Conservation (phyloP, 2,113 vertebrate genomes). For the Anser brachyrhynchus region DNA sequence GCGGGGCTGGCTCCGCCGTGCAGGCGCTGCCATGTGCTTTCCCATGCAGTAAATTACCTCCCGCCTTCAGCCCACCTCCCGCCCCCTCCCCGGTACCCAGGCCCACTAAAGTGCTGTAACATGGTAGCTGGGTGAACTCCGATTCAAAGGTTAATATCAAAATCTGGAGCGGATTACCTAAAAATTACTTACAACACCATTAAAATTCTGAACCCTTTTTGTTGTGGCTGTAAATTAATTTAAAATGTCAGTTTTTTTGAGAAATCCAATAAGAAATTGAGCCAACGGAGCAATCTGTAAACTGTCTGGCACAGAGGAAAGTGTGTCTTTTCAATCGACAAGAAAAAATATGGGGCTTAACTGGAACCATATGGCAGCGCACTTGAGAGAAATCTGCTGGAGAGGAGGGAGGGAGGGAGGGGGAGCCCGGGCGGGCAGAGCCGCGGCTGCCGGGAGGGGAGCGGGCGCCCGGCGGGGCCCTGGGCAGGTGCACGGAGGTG, state of each 20-base stretch:
- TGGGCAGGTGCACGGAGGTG: background rate
- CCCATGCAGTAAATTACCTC: conserved; percentile 5
- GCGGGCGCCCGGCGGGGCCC: background rate
- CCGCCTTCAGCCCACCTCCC: background rate
- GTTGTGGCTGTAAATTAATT: conserved; percentile 97
- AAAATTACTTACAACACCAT: conserved; percentile 95
- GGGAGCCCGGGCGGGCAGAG: conserved; percentile 46
- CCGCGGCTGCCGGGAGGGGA: conserved; percentile 7
- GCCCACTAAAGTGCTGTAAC: conserved; percentile 76
- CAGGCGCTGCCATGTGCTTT: background rate
- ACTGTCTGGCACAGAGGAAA: conserved; percentile 91
- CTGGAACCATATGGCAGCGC: conserved; percentile 95
- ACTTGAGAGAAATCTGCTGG: conserved; percentile 86
- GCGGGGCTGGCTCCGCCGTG: background rate
- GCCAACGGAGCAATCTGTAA: conserved; percentile 88
- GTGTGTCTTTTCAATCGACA: conserved; percentile 93
- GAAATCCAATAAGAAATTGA: conserved; percentile 90
- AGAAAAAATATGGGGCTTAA: conserved; percentile 97
- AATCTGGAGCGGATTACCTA: conserved; percentile 92
- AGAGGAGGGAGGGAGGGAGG: conserved; percentile 70
- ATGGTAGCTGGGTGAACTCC: conserved; percentile 89
- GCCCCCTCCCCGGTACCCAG: background rate
- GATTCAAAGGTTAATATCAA: conserved; percentile 92
- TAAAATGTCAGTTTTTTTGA: conserved; percentile 91
- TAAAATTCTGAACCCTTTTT: conserved; percentile 91